Evolutionary conservation across 2,113 vertebrate species (phyloP).

Genomic region (Hyperopisus bebe): DNA sequence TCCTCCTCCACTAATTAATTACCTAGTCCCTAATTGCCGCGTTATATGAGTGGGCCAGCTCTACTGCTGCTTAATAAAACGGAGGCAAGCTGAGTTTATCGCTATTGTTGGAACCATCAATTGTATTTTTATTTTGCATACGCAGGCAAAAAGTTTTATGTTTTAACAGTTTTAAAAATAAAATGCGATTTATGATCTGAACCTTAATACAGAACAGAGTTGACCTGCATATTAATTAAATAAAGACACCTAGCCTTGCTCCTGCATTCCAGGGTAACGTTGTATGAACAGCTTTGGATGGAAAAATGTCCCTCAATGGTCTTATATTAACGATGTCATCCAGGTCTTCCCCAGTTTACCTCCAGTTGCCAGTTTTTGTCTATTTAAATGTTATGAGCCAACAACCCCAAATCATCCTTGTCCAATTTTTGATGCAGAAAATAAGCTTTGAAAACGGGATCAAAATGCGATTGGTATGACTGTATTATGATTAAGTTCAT

Average conservation of each 20-base stretch:
- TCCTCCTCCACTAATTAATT: slow-evolving; percentile 23
- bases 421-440: neutral
- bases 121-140: neutral
- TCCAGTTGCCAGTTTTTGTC: neutral
- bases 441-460: neutral
- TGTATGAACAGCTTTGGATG: neutral
- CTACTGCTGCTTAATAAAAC: neutral
- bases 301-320: neutral
- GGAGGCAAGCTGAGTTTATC: neutral
- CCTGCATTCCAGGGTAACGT: neutral
- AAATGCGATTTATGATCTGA: neutral
- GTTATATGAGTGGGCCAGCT: slow-evolving; percentile 13
- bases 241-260: neutral
- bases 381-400: neutral
- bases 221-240: neutral
- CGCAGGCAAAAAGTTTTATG: neutral
- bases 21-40: slow-evolving; percentile 10
- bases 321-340: neutral
- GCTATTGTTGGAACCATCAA: too few species aligned
- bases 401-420: neutral
- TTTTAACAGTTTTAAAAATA: slow-evolving; percentile 11
- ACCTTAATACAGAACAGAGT: neutral
- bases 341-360: neutral
- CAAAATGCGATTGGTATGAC: neutral
- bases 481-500: neutral